Base-by-base conservation (phyloP, 2,797 vertebrate genomes). In the Knipowitschia caucasica region DNA sequence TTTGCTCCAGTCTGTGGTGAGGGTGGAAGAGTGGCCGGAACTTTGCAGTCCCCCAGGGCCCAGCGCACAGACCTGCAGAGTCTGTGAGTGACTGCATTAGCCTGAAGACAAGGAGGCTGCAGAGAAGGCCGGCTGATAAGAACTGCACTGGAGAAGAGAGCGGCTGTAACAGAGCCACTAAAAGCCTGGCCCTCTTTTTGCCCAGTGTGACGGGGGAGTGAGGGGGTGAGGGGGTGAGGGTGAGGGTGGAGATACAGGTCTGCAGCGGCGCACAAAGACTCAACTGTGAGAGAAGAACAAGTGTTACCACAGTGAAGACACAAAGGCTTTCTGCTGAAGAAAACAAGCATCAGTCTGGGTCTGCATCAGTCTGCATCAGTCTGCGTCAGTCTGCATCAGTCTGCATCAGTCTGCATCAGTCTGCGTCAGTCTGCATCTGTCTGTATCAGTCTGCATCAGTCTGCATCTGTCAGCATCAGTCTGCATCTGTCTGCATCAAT, bases 211-310 rank as follows among this genome's bases (percentile, higher is more conserved):
- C 38, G 2, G 29, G 34, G 5, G 43, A 39, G 35, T 20, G 1
- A 40, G 38, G 15, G 53, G 1, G 57, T 67, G 75, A 85, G 89
- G 56, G 75, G 50, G 73, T 76, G 72, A 78, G 70, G 29, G 71
- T 80, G 68, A 64, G 49, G 69, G 46, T 84, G 85, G 83, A 69
- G 75, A 89, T 76, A 67, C 66, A 76, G 86, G 78, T 87, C 77
- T 82, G 56, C 60, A 68, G 83, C 74, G 64, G 36, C 27, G 44
- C 59, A 92, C 89, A 91, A 89, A 83, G 53, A 75, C 61, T 42
- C 59, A 4, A 77, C 81, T 82, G 69, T 83, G 59, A 80, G 64
- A 14, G 67, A 62, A 59, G 71, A 69, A 61, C 69, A 64, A 54
- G 60, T 50, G 30, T 47, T 11, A 15, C 42, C 30, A 42, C 38